phyloP scores from a whole-genome alignment of 2,113 vertebrate genomes.

The Forbesichthys papilliferus region DNA sequence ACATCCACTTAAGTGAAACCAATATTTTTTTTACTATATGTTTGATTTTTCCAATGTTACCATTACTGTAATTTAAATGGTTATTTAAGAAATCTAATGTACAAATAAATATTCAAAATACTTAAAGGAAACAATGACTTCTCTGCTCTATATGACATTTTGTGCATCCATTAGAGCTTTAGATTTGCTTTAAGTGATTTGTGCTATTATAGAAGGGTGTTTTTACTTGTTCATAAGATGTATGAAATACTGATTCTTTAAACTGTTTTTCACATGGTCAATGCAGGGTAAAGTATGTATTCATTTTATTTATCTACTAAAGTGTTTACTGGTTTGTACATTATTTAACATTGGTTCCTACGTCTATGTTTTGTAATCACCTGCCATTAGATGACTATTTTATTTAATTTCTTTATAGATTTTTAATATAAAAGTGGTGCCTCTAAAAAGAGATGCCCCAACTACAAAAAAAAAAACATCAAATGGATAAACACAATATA shows the following conservation, averaged over 20 bases:
- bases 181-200: background rate
- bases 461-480: too few relatives aligned
- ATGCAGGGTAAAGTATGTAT: slow-evolving; percentile 82
- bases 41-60: background rate
- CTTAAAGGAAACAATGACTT: slow-evolving; percentile 21
- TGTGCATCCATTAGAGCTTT: background rate
- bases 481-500: too few relatives aligned
- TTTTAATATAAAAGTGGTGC: too few relatives aligned
- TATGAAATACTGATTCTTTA: slow-evolving; percentile 69
- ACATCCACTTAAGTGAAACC: background rate
- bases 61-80: too few relatives aligned
- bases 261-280: slow-evolving; percentile 76
- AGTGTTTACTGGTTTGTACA: slow-evolving; percentile 62
- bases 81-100: too few relatives aligned
- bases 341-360: slow-evolving; percentile 52
- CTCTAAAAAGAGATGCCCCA: too few relatives aligned
- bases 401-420: too few relatives aligned
- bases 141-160: slow-evolving; percentile 30
- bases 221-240: slow-evolving; percentile 52
- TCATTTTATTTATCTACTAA: slow-evolving; percentile 72
- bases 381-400: slow-evolving; percentile 23
- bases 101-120: slow-evolving; percentile 33
- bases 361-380: slow-evolving; percentile 58
- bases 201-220: slow-evolving; percentile 26
- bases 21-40: too few relatives aligned